Conservation (phyloP, 2,888 invertebrate species). For the Atrina japonica region DNA sequence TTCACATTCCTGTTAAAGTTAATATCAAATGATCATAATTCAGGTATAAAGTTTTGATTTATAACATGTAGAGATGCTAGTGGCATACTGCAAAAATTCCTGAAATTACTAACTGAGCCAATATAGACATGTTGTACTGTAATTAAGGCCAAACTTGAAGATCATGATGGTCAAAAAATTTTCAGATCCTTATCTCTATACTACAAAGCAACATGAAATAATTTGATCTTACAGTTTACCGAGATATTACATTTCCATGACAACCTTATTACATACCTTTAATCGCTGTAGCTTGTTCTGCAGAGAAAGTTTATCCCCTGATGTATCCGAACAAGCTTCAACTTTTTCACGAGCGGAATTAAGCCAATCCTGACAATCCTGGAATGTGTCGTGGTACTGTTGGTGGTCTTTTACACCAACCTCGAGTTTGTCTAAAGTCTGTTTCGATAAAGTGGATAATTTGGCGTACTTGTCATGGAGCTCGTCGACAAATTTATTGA, state of each 20-base stretch:
- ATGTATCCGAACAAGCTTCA: conserved; percentile 71
- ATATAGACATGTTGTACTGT: too few species aligned
- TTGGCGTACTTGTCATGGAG: conserved; percentile 69
- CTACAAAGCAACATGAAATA: neutral
- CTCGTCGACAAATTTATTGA: conserved; percentile 72
- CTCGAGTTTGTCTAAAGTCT: conserved; percentile 91
- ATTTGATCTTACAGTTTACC: neutral
- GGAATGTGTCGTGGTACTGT: conserved; percentile 88
- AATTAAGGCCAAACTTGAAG: neutral
- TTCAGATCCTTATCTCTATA: neutral
- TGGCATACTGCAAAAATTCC: too few species aligned
- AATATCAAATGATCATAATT: too few species aligned
- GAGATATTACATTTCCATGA: neutral
- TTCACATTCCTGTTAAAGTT: conserved; percentile 71
- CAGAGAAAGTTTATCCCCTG: conserved; percentile 87
- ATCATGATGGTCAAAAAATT: neutral
- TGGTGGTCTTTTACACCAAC: conserved; percentile 93
- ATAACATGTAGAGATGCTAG: too few species aligned
- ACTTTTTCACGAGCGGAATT: conserved; percentile 71
- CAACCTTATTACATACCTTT: conserved; percentile 61
- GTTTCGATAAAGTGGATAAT: conserved; percentile 80
- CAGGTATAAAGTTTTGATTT: too few species aligned
- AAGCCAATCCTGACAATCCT: conserved; percentile 91
- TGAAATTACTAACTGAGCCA: too few species aligned
- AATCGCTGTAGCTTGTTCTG: conserved; percentile 79